phyloP scores from a whole-genome alignment of 2,888 invertebrate species.

The Ctenicera cuprea region DNA sequence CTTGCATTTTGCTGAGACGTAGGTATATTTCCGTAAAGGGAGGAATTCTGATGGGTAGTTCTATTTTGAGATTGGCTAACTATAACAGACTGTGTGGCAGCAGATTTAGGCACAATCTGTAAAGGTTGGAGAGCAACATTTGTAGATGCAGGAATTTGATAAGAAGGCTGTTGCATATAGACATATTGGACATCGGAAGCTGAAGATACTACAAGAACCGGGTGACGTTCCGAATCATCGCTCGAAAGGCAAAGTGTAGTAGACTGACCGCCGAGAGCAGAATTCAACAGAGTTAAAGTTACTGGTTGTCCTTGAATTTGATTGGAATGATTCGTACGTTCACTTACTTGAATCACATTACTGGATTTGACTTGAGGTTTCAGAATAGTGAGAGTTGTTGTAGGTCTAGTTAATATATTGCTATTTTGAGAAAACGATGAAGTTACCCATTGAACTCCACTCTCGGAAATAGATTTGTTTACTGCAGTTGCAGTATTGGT shows the following conservation, averaged over 20 bases:
- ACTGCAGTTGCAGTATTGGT: constrained; percentile 8
- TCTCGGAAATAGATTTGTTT: constrained; percentile 38
- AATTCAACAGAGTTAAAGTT: constrained; percentile 69
- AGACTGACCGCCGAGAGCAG: constrained; percentile 64
- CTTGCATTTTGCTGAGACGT: constrained; percentile 7
- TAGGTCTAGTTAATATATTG: constrained; percentile 62
- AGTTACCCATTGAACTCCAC: constrained; percentile 62
- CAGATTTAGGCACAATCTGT: constrained; percentile 67
- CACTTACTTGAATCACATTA: constrained; percentile 66
- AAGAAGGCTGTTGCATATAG: constrained; percentile 71
- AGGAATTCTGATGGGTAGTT: constrained; percentile 39
- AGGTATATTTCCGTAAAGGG: constrained; percentile 7
- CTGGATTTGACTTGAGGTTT: constrained; percentile 67
- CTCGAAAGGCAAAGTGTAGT: constrained; percentile 67
- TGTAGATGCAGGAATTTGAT: constrained; percentile 72
- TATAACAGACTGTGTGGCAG: constrained; percentile 74
- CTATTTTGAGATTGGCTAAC: constrained; percentile 72
- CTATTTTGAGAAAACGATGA: constrained; percentile 61
- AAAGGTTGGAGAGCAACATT: constrained; percentile 65
- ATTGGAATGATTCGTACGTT: constrained; percentile 63
- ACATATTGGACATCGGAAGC: constrained; percentile 71
- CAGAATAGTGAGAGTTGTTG: constrained; percentile 66
- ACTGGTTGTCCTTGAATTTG: constrained; percentile 70
- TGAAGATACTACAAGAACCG: constrained; percentile 70
- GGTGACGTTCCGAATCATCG: constrained; percentile 65